Base-by-base conservation (phyloP, 2,113 vertebrate species). In the Tor tambroides region DNA sequence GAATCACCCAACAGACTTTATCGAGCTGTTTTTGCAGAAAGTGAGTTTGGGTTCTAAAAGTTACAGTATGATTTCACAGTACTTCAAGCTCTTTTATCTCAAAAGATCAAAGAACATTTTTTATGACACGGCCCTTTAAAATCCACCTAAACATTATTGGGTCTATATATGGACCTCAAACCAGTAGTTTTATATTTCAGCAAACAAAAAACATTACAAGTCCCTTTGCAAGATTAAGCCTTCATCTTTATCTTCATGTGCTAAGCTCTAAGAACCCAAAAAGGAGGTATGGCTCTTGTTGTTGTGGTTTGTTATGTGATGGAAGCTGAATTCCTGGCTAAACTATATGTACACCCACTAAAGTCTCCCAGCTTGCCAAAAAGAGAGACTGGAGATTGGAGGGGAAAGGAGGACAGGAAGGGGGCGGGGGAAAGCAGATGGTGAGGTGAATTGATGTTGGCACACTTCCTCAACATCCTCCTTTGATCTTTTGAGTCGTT, bases 381-480 rank as follows among this genome's bases (percentile, higher is more conserved):
- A 49, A 26, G 17, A 65, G 26, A 26, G 30, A 46, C 19, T 11
- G 30, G 75, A 72, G 38, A 74, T 23, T 38, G 43, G 43, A 84
- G 49, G 23, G 43, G 51, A 72, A 80, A 76, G 35, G 35, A 56
- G 14, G 41, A 38, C 26, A 71, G 72, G 38, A 59, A 76, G 76
- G n/a, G 12, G 81, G 81, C 35, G 43, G 63, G 63, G 28, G 19
- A 51, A 30, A 83, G 74, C 89, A 90, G 86, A 89, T 84, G 87
- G 89, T 76, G 67, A 88, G 79, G 71, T 77, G 51, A 30, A 86
- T 81, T 41, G 85, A 32, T 51, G 84, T 30, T 83, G 86, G 78
- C 80, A 72, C 41, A 79, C 76, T 49, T 65, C 72, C 43, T 71
- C 59, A 72, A 79, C 61, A 79, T 84, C 43, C 51, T 28, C 63